Evolutionary conservation across 2,797 vertebrate genomes (phyloP).

Genomic region (Melanotaenia boesemani): DNA sequence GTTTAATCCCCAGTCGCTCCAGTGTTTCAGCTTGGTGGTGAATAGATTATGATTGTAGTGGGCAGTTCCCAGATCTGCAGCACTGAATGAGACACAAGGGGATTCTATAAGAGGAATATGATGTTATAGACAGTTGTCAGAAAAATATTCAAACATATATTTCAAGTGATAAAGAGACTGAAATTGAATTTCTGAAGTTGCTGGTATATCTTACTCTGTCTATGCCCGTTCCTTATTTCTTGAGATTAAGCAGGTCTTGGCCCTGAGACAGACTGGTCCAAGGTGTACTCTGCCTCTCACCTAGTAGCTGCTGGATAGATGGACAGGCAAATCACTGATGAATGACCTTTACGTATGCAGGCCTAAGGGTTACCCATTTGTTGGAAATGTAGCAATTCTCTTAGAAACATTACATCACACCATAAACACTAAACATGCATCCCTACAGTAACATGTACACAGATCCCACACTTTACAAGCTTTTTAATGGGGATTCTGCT

Average conservation of each 20-base stretch:
- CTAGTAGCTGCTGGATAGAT: neutral
- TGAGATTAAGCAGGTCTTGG: conserved; percentile 20
- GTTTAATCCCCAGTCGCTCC: conserved; percentile 63
- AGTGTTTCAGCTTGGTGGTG: conserved; percentile 54
- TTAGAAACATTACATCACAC: neutral
- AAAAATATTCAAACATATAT: conserved; percentile 20
- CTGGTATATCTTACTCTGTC: conserved; percentile 5
- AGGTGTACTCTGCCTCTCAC: neutral
- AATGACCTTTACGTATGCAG: no score
- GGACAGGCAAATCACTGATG: no score
- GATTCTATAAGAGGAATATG: conserved; percentile 3
- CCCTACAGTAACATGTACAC: neutral
- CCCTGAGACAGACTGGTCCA: neutral
- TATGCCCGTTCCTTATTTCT: conserved; percentile 20
- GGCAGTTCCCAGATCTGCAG: conserved; percentile 54
- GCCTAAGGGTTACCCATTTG: no score
- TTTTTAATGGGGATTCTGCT: neutral
- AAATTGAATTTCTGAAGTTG: conserved; percentile 18
- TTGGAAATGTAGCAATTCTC: neutral
- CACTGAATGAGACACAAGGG: conserved; percentile 51
- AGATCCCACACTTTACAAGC: neutral
- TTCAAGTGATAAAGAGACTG: conserved; percentile 2
- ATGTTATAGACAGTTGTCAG: conserved; percentile 18
- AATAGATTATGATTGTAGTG: conserved; percentile 53
- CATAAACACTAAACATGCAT: neutral